A percentile compares a stretch with the other conserved stretches of the same genome.
Conservation (phyloP, 1,140 invertebrate genomes). For the Drosophila sucinea region DNA sequence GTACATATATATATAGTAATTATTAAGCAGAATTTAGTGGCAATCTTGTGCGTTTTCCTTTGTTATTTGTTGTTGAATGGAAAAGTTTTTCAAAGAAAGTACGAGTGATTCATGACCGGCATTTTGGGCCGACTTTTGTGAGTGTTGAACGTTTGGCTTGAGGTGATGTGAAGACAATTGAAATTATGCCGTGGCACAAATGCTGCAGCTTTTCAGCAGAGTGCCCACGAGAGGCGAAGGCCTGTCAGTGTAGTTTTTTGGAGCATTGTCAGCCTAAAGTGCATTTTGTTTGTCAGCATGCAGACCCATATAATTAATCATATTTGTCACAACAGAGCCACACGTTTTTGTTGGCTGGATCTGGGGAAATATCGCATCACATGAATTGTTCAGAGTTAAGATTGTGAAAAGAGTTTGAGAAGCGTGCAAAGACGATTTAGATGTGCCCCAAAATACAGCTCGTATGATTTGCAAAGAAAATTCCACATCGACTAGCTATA, state of each 20-base stretch:
- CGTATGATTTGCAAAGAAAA: background rate
- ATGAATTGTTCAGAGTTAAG: slow-evolving; percentile 15
- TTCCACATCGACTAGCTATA: background rate
- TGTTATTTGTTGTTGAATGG: slow-evolving; percentile 30
- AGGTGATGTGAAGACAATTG: slow-evolving; percentile 30
- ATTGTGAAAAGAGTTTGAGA: slow-evolving; percentile 13
- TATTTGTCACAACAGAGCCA: slow-evolving; percentile 26
- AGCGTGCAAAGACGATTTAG: slow-evolving; percentile 14
- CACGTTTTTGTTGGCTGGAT: slow-evolving; percentile 1
- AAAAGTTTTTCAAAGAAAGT: slow-evolving; percentile 23
- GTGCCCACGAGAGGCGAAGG: slow-evolving; percentile 1
- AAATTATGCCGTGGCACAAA: slow-evolving; percentile 33
- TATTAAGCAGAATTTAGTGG: slow-evolving; percentile 44
- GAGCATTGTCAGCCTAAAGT: slow-evolving; percentile 12
- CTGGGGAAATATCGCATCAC: slow-evolving; percentile 3
- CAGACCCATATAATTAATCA: slow-evolving; percentile 21
- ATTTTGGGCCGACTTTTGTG: background rate
- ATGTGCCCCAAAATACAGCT: background rate
- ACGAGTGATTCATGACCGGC: slow-evolving; percentile 5
- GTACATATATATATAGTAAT: slow-evolving; percentile 12
- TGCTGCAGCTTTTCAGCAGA: slow-evolving; percentile 11
- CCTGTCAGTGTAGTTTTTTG: slow-evolving; percentile 1
- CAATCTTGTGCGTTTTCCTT: slow-evolving; percentile 42
- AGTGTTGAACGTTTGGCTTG: background rate
- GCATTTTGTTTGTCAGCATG: slow-evolving; percentile 24